phyloP scores from a whole-genome alignment of 2,888 invertebrate genomes.

The Drosophila austrosaltans region DNA sequence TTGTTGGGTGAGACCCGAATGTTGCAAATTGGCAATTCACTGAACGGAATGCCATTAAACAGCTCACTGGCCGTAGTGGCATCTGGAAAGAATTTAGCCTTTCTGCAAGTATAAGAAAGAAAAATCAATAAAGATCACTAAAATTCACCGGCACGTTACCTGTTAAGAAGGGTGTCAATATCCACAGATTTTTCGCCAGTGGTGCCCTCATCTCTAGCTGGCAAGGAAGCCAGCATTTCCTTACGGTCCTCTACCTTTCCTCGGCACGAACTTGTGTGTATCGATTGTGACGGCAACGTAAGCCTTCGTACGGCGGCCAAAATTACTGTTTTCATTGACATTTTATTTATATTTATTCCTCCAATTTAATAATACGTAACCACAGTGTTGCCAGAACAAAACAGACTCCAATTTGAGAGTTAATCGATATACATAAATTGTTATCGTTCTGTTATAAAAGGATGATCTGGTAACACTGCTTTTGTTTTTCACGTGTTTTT shows the following conservation, averaged over 20 bases:
- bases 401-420: not conserved
- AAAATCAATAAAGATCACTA: too few relatives aligned
- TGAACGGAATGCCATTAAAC: conserved; percentile 90
- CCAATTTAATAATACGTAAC: conserved; percentile 18
- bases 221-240: conserved; percentile 85
- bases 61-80: conserved; percentile 88
- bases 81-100: conserved; percentile 89
- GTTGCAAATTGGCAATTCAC: conserved; percentile 92
- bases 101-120: conserved; percentile 83
- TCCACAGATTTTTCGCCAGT: conserved; percentile 89
- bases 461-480: not conserved
- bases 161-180: conserved; percentile 87
- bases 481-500: conserved; percentile 69
- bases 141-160: conserved; percentile 83
- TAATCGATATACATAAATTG: not conserved
- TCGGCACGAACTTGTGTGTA: conserved; percentile 64
- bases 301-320: conserved; percentile 51
- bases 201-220: conserved; percentile 89
- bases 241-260: conserved; percentile 84
- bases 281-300: conserved; percentile 6
- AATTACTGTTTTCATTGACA: conserved; percentile 65
- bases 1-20: conserved; percentile 94
- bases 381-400: conserved; percentile 26
- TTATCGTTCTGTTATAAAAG: not conserved
- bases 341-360: conserved; percentile 49